Conservation (phyloP, 2,797 vertebrate species). For the Clarias laeviceps region DNA sequence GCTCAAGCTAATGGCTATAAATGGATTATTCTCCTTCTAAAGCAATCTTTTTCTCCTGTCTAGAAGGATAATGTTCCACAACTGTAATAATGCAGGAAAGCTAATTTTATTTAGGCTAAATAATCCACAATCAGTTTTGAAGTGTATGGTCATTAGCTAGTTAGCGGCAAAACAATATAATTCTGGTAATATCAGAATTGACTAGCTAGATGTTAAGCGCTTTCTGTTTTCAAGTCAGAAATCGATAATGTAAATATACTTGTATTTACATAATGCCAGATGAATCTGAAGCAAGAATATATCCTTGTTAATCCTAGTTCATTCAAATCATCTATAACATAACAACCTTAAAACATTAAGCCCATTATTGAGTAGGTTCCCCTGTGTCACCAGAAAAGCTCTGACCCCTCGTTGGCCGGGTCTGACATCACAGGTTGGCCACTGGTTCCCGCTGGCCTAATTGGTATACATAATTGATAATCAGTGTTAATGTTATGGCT, state of each 20-base stretch:
- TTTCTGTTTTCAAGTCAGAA: too few species aligned
- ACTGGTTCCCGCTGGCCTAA: too few species aligned
- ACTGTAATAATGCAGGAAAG: background rate
- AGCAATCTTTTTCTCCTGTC: conserved; percentile 12
- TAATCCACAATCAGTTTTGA: background rate
- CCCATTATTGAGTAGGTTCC: too few species aligned
- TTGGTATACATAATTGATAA: background rate
- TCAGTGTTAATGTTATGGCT: background rate
- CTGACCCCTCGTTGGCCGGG: too few species aligned
- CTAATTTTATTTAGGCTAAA: conserved; percentile 12
- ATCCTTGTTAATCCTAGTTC: background rate
- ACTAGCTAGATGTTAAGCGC: background rate
- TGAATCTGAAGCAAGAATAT: background rate
- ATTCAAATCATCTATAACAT: too few species aligned
- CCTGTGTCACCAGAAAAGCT: too few species aligned
- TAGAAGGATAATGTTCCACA: background rate
- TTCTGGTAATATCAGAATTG: background rate
- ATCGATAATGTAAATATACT: background rate
- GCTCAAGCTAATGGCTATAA: conserved; percentile 31
- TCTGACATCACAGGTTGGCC: too few species aligned
- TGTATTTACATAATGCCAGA: background rate
- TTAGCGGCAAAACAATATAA: background rate
- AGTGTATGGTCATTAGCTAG: background rate
- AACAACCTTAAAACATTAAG: too few species aligned
- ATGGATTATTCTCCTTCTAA: conserved; percentile 31